Evolutionary conservation across 2,797 vertebrate genomes (phyloP).

Genomic region (Heteromormyrus szaboi): DNA sequence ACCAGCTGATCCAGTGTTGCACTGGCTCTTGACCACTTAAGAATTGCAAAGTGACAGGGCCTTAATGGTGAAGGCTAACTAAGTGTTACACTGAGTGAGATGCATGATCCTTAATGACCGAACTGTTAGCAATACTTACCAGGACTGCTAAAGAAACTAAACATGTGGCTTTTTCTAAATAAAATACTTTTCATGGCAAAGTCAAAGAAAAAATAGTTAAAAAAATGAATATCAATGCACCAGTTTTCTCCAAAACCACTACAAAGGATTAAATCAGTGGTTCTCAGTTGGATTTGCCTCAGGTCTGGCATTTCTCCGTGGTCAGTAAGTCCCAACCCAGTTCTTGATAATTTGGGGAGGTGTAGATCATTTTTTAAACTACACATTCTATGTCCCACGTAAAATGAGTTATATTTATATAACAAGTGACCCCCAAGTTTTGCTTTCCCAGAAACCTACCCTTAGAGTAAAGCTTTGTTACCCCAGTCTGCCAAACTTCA

Average conservation of each 20-base stretch:
- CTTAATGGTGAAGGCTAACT: background rate
- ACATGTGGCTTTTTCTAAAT: background rate
- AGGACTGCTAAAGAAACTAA: background rate
- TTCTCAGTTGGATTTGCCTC: background rate
- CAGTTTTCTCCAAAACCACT: background rate
- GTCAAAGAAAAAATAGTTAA: background rate
- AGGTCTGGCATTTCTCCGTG: background rate
- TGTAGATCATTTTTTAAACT: background rate
- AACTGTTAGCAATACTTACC: background rate
- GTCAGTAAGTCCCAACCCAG: background rate
- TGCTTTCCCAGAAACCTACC: background rate
- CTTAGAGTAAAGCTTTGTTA: background rate
- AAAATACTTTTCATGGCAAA: background rate
- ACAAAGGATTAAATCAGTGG: background rate
- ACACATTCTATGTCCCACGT: background rate
- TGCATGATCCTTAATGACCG: background rate
- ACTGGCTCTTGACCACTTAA: background rate
- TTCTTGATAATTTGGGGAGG: background rate
- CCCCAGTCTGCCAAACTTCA: background rate
- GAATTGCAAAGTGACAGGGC: background rate
- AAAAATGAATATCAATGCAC: background rate
- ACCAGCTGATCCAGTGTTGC: conserved; percentile 3
- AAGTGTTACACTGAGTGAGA: background rate
- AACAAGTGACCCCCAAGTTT: background rate
- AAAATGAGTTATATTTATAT: background rate